Percentiles rank a stretch among this genome's conserved stretches.
Conservation (phyloP, 2,888 invertebrate species). For the Rhagonycha lutea region DNA sequence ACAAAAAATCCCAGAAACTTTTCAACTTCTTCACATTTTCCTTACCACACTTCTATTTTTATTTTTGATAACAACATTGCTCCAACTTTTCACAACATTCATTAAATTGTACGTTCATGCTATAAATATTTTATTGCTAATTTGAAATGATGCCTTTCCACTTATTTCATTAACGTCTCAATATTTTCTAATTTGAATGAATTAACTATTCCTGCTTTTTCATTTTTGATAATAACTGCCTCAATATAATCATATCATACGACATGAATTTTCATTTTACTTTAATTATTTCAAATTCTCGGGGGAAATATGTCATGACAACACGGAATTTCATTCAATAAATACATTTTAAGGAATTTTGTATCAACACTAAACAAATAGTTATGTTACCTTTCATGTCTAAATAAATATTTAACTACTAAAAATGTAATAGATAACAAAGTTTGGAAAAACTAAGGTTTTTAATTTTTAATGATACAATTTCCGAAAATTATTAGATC, state of each 20-base stretch:
- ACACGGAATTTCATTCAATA: neutral
- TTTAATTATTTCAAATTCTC: neutral
- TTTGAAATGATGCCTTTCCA: neutral
- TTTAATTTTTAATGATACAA: neutral
- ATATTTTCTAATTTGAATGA: neutral
- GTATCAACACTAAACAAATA: neutral
- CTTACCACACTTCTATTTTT: neutral
- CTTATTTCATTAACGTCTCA: neutral
- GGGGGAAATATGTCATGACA: neutral
- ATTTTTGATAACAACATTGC: neutral
- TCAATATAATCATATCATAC: neutral
- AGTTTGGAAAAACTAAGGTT: neutral
- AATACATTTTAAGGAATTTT: neutral
- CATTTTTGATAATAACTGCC: neutral
- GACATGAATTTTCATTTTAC: neutral
- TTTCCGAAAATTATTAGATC: no score
- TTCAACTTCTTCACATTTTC: neutral
- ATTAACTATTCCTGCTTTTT: neutral
- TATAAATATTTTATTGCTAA: neutral
- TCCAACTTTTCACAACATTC: neutral
- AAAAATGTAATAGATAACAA: neutral
- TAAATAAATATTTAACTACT: neutral
- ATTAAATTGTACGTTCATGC: neutral
- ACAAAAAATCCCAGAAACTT: neutral
- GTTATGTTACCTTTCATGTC: neutral